Conservation (phyloP, 2,113 vertebrate genomes). For the Rousettus leschenaultii region DNA sequence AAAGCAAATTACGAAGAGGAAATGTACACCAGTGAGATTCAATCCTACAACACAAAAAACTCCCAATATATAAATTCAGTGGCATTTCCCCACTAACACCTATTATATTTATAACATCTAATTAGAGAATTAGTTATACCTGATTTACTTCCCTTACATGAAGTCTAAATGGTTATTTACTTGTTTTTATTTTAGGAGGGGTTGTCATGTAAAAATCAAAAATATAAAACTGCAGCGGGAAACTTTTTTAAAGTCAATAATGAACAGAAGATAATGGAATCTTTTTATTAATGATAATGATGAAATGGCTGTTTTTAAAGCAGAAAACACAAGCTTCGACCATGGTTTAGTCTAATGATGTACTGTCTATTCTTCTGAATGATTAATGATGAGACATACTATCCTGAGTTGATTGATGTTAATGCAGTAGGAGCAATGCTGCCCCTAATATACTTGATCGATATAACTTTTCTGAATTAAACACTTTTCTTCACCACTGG, state of each 20-base stretch:
- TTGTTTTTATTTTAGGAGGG: background rate
- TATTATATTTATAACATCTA: background rate
- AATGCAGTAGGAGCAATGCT: background rate
- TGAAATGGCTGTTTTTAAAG: constrained; percentile 22
- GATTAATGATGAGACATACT: background rate
- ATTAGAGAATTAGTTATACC: constrained; percentile 8
- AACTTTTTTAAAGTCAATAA: background rate
- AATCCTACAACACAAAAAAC: background rate
- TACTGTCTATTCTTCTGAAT: constrained; percentile 22
- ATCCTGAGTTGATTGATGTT: background rate
- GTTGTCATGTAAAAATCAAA: constrained; percentile 24
- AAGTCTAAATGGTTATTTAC: background rate
- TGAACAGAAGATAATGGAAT: constrained; percentile 35
- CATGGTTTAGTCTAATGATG: background rate
- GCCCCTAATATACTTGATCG: constrained; percentile 14
- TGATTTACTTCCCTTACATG: constrained; percentile 2
- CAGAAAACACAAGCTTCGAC: background rate
- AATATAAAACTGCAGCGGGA: background rate
- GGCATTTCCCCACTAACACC: background rate
- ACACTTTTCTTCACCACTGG: background rate
- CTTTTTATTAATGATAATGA: background rate
- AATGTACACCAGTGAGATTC: background rate
- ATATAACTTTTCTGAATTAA: constrained; percentile 51
- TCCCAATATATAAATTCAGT: background rate
- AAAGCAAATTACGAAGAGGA: constrained; percentile 29